These are phyloP conservation scores for Formica aserva DNA, from an alignment of 2,888 invertebrate species.

Conservation along the genomic window DNA sequence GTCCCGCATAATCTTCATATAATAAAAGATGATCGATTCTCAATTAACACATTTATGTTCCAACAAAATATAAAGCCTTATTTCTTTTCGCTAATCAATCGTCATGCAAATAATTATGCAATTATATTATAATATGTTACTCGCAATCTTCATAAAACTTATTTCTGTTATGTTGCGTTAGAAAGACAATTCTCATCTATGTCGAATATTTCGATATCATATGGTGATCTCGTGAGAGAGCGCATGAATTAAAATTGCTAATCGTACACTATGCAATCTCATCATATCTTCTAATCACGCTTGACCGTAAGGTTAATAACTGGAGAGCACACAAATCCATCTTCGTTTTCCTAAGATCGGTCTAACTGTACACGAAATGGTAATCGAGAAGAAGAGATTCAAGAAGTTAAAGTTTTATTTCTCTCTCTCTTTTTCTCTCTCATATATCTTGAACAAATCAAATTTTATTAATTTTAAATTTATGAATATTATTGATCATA, in stretches of 20 bases:
- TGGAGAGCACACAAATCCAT: slow-evolving; percentile 58
- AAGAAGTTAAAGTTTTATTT: slow-evolving; percentile 59
- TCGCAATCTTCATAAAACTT: background rate
- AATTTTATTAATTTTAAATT: background rate
- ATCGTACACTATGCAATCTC: slow-evolving; percentile 18
- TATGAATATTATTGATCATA: background rate
- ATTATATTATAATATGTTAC: background rate
- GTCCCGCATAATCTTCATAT: slow-evolving; percentile 57
- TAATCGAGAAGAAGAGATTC: slow-evolving; percentile 61
- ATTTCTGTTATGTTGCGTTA: background rate
- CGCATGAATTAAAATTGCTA: slow-evolving; percentile 42
- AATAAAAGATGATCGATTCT: slow-evolving; percentile 35
- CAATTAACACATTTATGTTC: background rate
- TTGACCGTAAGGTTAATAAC: slow-evolving; percentile 72
- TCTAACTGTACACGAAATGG: slow-evolving; percentile 58
- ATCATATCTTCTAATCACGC: slow-evolving; percentile 41
- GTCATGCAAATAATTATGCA: slow-evolving; percentile 15
- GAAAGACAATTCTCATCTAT: background rate
- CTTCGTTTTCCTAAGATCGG: slow-evolving; percentile 51
- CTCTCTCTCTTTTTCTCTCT: background rate
- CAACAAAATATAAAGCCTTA: background rate
- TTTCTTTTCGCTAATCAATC: background rate
- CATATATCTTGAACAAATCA: background rate
- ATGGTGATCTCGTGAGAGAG: slow-evolving; percentile 5
- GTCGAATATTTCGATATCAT: slow-evolving; percentile 17